Percentiles rank a stretch among this genome's conserved stretches.
Conservation (phyloP, 2,888 invertebrate genomes). For the Artemia sp. region DNA sequence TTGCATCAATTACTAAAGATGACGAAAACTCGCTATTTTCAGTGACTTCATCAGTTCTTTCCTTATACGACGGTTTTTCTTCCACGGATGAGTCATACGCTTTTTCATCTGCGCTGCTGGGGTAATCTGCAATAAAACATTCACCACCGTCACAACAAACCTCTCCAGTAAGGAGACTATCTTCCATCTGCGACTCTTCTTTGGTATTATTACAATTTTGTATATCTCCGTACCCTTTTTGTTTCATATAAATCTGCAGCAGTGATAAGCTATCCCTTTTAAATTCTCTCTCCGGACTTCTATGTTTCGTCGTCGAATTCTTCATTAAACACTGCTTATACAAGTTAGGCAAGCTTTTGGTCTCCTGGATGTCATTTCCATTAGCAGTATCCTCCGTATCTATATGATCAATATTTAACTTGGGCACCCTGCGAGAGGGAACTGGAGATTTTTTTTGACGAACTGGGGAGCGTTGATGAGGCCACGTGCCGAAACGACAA, state of each 20-base stretch:
- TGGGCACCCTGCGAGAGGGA: constrained; percentile 24
- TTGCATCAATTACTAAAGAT: constrained; percentile 15
- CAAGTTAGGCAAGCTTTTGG: constrained; percentile 23
- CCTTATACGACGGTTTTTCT: background rate
- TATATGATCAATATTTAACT: constrained; percentile 25
- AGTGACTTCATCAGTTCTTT: constrained; percentile 11
- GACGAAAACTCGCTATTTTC: constrained; percentile 10
- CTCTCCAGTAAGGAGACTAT: constrained; percentile 18
- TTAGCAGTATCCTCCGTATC: constrained; percentile 24
- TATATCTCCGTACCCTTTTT: constrained; percentile 13
- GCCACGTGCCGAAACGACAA: constrained; percentile 19
- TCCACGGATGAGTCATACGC: constrained; percentile 17
- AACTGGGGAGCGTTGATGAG: constrained; percentile 17
- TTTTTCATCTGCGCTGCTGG: constrained; percentile 22
- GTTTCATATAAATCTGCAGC: constrained; percentile 23
- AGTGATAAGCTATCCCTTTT: constrained; percentile 18
- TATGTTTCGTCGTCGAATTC: constrained; percentile 12
- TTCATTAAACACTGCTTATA: constrained; percentile 19
- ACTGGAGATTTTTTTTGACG: constrained; percentile 21
- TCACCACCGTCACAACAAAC: constrained; percentile 22
- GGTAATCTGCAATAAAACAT: constrained; percentile 22
- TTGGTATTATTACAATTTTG: constrained; percentile 9
- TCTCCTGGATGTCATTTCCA: constrained; percentile 24
- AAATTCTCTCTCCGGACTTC: constrained; percentile 11
- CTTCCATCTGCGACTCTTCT: constrained; percentile 12